A percentile compares a stretch with the other conserved stretches of the same genome.
phyloP scores from a whole-genome alignment of 1,140 invertebrate species.

The Liolophura sinensis region DNA sequence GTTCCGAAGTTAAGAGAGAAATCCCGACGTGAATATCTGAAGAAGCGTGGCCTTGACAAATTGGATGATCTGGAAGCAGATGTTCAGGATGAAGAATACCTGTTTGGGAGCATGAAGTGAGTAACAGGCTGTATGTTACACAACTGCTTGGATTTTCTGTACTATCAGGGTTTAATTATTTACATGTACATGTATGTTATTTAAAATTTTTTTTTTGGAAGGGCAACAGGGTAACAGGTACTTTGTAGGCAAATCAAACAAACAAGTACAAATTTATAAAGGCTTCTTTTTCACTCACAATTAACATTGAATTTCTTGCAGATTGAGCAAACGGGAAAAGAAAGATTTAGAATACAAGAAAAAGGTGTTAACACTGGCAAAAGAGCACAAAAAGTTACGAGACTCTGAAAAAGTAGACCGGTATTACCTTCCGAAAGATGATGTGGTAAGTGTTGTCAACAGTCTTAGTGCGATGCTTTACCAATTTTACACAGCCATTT shows the following conservation, averaged over 20 bases:
- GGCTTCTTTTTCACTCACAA: background rate
- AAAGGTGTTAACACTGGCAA: conserved; percentile 85
- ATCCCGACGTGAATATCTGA: conserved; percentile 91
- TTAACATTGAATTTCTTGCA: conserved; percentile 29
- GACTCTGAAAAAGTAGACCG: conserved; percentile 89
- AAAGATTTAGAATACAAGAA: conserved; percentile 88
- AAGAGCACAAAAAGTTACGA: conserved; percentile 89
- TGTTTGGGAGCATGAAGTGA: conserved; percentile 87
- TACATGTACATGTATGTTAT: background rate
- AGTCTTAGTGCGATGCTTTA: too few relatives aligned
- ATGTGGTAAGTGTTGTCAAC: conserved; percentile 25
- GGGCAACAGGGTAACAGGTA: background rate
- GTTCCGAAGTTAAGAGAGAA: conserved; percentile 86
- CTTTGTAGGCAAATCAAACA: background rate
- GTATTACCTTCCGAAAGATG: conserved; percentile 89
- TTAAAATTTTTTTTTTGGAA: background rate
- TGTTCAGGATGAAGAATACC: conserved; percentile 94
- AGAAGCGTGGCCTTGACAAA: conserved; percentile 96
- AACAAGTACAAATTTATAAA: background rate
- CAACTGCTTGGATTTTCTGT: background rate
- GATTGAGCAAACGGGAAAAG: conserved; percentile 84
- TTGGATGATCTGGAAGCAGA: conserved; percentile 93
- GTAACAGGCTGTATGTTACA: conserved; percentile 39
- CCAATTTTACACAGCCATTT: too few relatives aligned
- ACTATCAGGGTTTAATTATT: background rate